These are phyloP conservation scores for Falco biarmicus DNA, from an alignment of 2,797 vertebrate species.

Conservation along the genomic window DNA sequence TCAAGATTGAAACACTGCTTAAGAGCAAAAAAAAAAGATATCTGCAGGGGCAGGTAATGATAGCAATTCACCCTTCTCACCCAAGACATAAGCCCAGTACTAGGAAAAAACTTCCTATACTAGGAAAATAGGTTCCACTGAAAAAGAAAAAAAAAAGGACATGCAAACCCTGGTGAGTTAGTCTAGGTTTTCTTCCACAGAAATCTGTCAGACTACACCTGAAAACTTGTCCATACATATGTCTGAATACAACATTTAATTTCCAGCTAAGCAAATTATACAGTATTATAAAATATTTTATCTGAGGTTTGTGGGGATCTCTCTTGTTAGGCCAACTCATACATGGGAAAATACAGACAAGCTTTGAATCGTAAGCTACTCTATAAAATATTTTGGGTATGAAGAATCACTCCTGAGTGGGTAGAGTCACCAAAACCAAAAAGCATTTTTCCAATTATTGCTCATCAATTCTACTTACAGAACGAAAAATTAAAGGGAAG, in stretches of 20 bases:
- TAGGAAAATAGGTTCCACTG: neutral
- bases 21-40: constrained; percentile 53
- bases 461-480: constrained; percentile 17
- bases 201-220: neutral
- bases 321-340: neutral
- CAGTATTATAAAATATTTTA: neutral
- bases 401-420: neutral
- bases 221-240: neutral
- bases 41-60: neutral
- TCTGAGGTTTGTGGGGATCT: neutral
- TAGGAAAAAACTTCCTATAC: neutral
- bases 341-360: neutral
- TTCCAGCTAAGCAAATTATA: neutral
- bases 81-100: neutral
- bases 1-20: constrained; percentile 50
- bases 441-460: constrained; percentile 1
- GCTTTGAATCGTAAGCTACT: neutral
- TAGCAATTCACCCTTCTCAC: neutral
- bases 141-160: neutral
- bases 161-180: neutral
- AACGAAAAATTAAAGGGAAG: constrained; percentile 26
- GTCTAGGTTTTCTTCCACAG: neutral
- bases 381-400: neutral
- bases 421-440: neutral
- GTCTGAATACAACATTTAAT: neutral